Evolutionary conservation across 2,797 vertebrate species (phyloP), one percentile per base, ranked within the genome.

Genomic region (Clarias platycephalus): DNA sequence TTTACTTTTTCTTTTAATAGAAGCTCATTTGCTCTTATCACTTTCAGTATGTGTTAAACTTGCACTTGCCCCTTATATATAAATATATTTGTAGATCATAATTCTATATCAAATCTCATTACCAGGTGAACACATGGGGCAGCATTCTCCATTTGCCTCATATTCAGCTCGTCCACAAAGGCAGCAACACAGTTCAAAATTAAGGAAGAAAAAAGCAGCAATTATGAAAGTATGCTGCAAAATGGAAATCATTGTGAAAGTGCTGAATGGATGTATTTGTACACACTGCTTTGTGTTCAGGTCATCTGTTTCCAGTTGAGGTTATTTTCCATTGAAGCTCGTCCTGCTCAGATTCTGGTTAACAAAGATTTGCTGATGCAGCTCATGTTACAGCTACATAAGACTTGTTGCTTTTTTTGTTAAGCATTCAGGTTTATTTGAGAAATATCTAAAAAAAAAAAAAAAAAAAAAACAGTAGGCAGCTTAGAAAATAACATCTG

Each of bases 111-210:
- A 72, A 12, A 66, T 62, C 26, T 2, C 66, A 88, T 75, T 84
- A 91, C 92, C 91, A 18, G 85, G 0, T 15, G 71, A 28, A 82
- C 92, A 93, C 81, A 57, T 85, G 3, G 3, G 58, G 64, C 92
- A 93, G 26, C 92, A 93, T 1, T 81, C 28, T 13, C 16, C 12
- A 0, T 37, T 26, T 49, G 1, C 77, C 20, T 28, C 34, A 83
- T 92, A 92, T 62, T 90, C 89, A 28, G 18, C 6, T 0, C 0
- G 44, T 31, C 6, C 15, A 87, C 92, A 92, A 0, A 9, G 10
- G 22, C 76, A 81, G 18, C n/a, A 24, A 68, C 71, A 81, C 16
- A 75, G 72, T 57, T 85, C 67, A 78, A 79, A 68, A 28, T 68
- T 57, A 1, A 83, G 40, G 24, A 57, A 57, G 4, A 34, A 40